phyloP scores from a whole-genome alignment of 2,888 invertebrate species.

The Drosophila lutescens region DNA sequence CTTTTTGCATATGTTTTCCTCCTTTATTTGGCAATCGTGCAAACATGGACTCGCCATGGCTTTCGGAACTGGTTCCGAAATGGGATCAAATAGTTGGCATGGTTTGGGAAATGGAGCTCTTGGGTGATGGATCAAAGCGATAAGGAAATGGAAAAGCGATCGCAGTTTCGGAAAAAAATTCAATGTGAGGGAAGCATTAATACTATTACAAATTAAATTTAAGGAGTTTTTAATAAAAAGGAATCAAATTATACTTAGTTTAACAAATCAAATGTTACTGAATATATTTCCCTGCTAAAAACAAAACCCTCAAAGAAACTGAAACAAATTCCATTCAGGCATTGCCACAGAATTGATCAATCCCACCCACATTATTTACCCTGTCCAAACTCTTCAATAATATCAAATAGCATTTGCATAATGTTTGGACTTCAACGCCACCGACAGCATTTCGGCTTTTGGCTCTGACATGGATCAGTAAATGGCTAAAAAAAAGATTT shows the following conservation, averaged over 20 bases:
- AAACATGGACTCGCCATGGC: conserved; percentile 20
- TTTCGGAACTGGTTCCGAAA: conserved; percentile 23
- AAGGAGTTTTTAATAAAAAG: not conserved
- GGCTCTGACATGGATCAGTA: conserved; percentile 33
- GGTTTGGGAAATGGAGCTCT: not conserved
- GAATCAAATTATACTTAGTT: no score
- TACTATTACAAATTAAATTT: no score
- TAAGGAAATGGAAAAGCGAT: not conserved
- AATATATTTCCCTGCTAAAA: not conserved
- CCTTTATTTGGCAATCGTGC: conserved; percentile 36
- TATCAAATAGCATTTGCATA: conserved; percentile 47
- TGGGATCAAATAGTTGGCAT: conserved; percentile 28
- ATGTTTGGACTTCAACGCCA: conserved; percentile 41
- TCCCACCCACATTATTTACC: conserved; percentile 34
- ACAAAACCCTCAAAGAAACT: conserved; percentile 8
- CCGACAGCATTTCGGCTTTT: conserved; percentile 38
- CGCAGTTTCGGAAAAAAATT: not conserved
- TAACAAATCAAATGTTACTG: no score
- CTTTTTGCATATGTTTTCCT: conserved; percentile 29
- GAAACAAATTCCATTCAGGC: conserved; percentile 16
- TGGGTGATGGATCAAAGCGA: conserved; percentile 12
- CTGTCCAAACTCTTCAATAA: conserved; percentile 35
- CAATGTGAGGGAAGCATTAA: not conserved
- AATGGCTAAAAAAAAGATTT: conserved; percentile 33
- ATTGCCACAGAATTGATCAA: conserved; percentile 35